Percentiles rank a stretch among this genome's conserved stretches.
These are phyloP conservation scores for Lepisosteus osseus DNA, from an alignment of 2,113 vertebrate genomes.

Conservation along the genomic window DNA sequence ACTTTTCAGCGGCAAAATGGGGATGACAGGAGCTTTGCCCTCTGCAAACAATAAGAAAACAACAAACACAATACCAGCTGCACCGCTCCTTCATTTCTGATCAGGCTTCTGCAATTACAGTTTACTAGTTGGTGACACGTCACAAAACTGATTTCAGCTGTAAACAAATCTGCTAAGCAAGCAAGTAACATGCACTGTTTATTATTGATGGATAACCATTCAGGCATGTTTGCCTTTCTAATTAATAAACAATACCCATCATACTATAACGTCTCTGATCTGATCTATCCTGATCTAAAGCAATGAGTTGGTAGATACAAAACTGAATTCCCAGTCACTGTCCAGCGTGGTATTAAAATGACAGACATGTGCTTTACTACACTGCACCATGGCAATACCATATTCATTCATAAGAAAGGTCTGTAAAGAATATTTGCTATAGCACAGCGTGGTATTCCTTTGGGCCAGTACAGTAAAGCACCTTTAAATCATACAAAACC, in stretches of 20 bases:
- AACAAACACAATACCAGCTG: not conserved
- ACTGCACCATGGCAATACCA: too few species aligned
- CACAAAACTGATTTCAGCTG: not conserved
- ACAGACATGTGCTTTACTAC: too few species aligned
- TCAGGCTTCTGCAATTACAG: not conserved
- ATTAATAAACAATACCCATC: not conserved
- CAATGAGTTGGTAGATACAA: not conserved
- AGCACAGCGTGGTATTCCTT: too few species aligned
- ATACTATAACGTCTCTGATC: not conserved
- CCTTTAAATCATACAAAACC: too few species aligned
- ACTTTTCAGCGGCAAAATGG: not conserved
- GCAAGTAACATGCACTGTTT: constrained; percentile 6
- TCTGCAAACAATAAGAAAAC: constrained; percentile 10
- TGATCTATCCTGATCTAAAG: not conserved
- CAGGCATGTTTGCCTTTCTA: too few species aligned
- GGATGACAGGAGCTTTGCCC: not conserved
- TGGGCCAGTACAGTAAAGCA: too few species aligned
- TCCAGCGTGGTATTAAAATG: too few species aligned
- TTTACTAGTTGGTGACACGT: not conserved
- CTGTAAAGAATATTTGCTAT: too few species aligned
- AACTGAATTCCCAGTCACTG: too few species aligned
- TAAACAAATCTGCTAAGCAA: constrained; percentile 7
- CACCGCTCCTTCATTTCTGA: not conserved
- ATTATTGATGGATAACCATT: not conserved
- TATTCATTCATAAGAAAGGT: too few species aligned